These are phyloP conservation scores for Muntiacus reevesi DNA, from an alignment of 2,113 vertebrate genomes.

Conservation along the genomic window DNA sequence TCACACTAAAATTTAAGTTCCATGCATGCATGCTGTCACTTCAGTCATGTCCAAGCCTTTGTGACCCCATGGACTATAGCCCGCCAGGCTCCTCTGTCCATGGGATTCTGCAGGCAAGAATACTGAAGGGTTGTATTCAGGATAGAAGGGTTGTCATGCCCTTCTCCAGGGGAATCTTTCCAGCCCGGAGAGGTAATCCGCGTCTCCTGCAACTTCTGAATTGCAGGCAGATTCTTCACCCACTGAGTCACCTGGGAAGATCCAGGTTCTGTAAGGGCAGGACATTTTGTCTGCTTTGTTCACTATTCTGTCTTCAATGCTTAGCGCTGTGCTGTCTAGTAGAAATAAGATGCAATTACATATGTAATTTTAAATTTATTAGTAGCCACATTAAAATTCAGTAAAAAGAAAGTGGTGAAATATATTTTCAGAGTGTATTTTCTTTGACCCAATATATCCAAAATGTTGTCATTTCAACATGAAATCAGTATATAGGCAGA, in stretches of 20 bases:
- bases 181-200: background rate
- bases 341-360: background rate
- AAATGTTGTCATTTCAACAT: background rate
- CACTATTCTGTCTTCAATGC: background rate
- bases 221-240: background rate
- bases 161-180: background rate
- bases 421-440: background rate
- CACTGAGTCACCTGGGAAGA: background rate
- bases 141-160: background rate
- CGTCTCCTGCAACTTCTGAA: background rate
- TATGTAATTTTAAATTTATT: background rate
- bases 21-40: background rate
- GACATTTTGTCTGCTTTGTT: background rate
- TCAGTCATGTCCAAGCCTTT: background rate
- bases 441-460: background rate
- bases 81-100: background rate
- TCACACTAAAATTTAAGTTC: background rate
- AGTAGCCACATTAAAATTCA: background rate
- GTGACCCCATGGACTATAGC: background rate
- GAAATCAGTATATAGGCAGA: background rate
- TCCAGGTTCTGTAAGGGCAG: background rate
- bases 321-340: background rate
- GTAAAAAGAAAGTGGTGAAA: background rate
- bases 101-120: background rate
- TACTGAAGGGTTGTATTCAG: background rate